Percentiles rank a stretch among this genome's conserved stretches.
phyloP scores from a whole-genome alignment of 2,113 vertebrate genomes.

The Pithys albifrons region DNA sequence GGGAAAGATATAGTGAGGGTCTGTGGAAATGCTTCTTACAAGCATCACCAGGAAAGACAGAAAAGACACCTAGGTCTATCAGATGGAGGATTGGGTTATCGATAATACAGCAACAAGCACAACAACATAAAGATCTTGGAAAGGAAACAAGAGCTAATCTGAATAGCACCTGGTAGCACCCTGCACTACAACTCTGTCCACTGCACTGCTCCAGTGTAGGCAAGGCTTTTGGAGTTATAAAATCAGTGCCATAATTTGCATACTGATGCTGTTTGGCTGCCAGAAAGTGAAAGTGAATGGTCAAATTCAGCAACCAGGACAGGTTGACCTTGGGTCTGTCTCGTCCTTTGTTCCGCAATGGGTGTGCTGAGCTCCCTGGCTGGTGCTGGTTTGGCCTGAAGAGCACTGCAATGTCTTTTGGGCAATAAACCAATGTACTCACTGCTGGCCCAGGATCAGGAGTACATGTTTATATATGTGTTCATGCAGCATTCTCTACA shows the following conservation, averaged over 20 bases:
- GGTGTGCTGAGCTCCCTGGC: neutral
- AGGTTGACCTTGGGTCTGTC: neutral
- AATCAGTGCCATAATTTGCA: neutral
- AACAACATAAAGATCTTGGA: neutral
- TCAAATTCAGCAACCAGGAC: neutral
- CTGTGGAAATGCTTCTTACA: neutral
- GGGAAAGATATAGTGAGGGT: neutral
- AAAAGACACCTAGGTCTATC: neutral
- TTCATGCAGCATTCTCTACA: neutral
- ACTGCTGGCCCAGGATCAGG: neutral
- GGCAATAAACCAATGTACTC: neutral
- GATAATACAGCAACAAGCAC: neutral
- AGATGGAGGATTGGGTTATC: neutral
- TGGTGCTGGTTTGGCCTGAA: neutral
- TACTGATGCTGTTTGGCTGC: rapidly evolving
- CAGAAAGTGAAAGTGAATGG: neutral
- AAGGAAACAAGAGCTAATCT: neutral
- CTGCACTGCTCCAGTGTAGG: no score
- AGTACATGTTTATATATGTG: rapidly evolving
- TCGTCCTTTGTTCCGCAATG: neutral
- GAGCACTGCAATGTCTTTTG: neutral
- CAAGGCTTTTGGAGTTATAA: neutral
- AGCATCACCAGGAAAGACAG: neutral
- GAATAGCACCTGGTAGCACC: neutral
- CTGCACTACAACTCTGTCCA: neutral